Evolutionary conservation across 2,113 vertebrate genomes (phyloP), one percentile per base, ranked within the genome.

Genomic region (Alouatta palliata): DNA sequence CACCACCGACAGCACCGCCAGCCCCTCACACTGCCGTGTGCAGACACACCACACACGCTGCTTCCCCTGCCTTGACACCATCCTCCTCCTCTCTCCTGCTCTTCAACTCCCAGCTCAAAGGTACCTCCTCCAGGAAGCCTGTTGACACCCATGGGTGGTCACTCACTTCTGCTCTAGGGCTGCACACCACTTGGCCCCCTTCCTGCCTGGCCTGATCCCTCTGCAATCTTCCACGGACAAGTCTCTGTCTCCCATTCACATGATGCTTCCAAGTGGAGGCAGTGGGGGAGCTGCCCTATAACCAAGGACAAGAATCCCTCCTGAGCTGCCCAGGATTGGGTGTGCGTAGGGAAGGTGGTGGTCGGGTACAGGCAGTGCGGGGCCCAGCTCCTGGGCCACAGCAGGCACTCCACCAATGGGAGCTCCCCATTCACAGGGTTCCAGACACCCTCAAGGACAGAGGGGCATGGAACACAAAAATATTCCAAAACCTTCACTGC

Each of bases 41-140:
- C 85, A 92, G 23, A 49, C 13, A 16, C 8, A 16, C 14, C 30
- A 19, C 30, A 5, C 0, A 37, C 4, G 40, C 17, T 35, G 3
- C 27, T 21, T 16, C 61, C 2, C 8, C 70, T 19, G 11, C 43
- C 40, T 14, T 14, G 2, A 56, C 0, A n/a, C 5, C 56, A 11
- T 25, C n/a, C 43, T 71, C 68, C 35, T 80, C 61, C 12, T 66
- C 23, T 43, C 6, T 52, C 83, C 37, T 10, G 13, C 37, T 76
- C 93, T 49, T 27, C 17, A 35, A 75, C 68, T n/a, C 83, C 49
- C 27, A 13, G 30, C 64, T 95, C 79, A 40, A 71, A 76, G 5
- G 37, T 76, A 76, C 84, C 64, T 90, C 81, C 82, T 95, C 81
- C 58, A 73, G 90, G 76, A 97, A 90, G 97, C 56, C 92, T 23